Evolutionary conservation across 2,888 invertebrate species (phyloP), one percentile per base, ranked within the genome.

Genomic region (Archips xylosteana): DNA sequence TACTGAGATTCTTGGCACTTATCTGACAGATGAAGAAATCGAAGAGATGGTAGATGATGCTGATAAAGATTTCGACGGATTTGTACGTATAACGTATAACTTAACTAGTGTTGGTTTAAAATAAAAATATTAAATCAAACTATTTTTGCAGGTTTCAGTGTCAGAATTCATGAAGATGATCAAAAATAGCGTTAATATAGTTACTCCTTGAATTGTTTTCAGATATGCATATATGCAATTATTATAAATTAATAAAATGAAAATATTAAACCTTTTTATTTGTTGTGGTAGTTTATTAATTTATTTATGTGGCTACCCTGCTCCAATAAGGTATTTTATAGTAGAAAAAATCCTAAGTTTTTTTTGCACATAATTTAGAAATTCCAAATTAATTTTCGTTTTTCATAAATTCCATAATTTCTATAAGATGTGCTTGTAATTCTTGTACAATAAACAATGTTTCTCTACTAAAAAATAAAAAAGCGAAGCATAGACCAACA

Each of bases 1-100:
- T 0, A 85, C 90, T 0, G 77, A 88, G 57, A 86, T 92, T 12
- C 83, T 95, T 2, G 92, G 87, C 0, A 82, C 83, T 3, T 75
- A 85, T 76, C 79, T 94, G 32, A 89, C 92, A 8, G 94, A 95
- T 77, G 92, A 95, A 81, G 92, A 94, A 83, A 92, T 94, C 47
- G 89, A 92, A 49, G 94, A 94, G 79, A 94, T 95, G 94, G 85
- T 95, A 3, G 92, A 94, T 67, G 93, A 93, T 64, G 94, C 93
- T 10, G 94, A 94, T 76, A 92, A 89, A 76, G 91, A 94, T 76
- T 89, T 85, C 49, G 94, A 94, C 79, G 89, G 91, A 15, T 79
- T 82, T 76, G 94, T 94, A 83, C 83, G 89, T 80, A 42, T 57
- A 57, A 60, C n/a, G 54, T 64, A 23, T 13, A 1, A 62, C 39